Base-by-base conservation (phyloP, 2,113 vertebrate species). In the Neotoma lepida region DNA sequence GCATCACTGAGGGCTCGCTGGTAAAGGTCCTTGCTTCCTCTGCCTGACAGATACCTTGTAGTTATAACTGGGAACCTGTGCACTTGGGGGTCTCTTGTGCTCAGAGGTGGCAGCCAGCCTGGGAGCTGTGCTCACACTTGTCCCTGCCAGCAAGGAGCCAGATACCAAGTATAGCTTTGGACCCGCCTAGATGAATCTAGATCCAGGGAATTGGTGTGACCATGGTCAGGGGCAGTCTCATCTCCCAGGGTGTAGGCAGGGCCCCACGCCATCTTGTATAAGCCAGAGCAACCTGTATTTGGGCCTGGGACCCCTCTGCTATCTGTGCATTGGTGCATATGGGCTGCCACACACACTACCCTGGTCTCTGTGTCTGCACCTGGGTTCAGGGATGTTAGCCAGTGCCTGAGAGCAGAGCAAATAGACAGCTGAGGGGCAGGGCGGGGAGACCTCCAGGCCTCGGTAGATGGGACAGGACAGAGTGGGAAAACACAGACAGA, bases 321-420 rank as follows among this genome's bases (percentile, higher is more conserved):
- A n/a, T 51, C 92, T 74, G 80, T 76, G 89, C 44, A 82, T 64
- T 61, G 4, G 20, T 46, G 4, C 64, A 51, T 49, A 46, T 24
- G 30, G 12, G 68, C n/a, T 54, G n/a, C 80, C 24, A 0, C 0
- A 70, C 58, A 86, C 41, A 33, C 54, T 0, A 39, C 66, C 68
- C 61, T 5, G 71, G 89, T 90, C 46, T 88, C 46, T 63, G 64
- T 90, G 82, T 91, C 68, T 77, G 28, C 46, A 13, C 0, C 2
- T 28, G 30, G 82, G 28, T 10, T 35, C 4, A 1, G 20, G 39
- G 82, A 63, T 1, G 1, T 63, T 70, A 66, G 54, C 70, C 24
- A 12, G 51, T 39, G 22, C 73, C 56, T 1, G 0, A 39, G 70
- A 46, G 13, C 0, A 15, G 49, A 41, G 24, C 44, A 54, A 0